Evolutionary conservation across 2,888 invertebrate genomes (phyloP).

Genomic region (Ryuthela nishihirai): DNA sequence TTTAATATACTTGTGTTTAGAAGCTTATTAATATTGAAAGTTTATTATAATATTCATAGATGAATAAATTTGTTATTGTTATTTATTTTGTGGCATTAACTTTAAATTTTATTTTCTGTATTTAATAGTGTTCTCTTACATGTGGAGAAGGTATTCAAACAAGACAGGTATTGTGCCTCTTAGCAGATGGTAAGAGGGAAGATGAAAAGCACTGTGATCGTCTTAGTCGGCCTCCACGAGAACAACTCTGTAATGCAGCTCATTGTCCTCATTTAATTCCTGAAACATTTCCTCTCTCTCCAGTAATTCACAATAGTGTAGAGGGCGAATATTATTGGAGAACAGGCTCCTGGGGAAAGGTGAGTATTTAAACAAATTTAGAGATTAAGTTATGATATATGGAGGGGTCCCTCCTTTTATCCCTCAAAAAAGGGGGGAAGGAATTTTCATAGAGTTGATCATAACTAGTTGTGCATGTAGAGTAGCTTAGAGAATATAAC

Average conservation of each 20-base stretch:
- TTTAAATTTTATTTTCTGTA: not conserved
- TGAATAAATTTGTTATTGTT: too few species aligned
- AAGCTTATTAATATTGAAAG: too few species aligned
- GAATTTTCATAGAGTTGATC: too few species aligned
- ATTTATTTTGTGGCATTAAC: too few species aligned
- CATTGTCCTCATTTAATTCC: slow-evolving; percentile 44
- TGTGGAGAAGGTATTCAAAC: slow-evolving; percentile 35
- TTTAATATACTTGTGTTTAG: too few species aligned
- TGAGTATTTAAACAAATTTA: too few species aligned
- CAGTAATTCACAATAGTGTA: slow-evolving; percentile 9
- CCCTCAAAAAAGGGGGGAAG: too few species aligned
- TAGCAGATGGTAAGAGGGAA: not conserved
- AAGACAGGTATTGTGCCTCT: slow-evolving; percentile 31
- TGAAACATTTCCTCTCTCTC: not conserved
- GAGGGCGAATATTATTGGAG: slow-evolving; percentile 47
- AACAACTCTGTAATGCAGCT: slow-evolving; percentile 44
- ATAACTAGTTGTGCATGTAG: not conserved
- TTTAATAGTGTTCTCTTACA: slow-evolving; percentile 19
- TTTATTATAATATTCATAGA: too few species aligned
- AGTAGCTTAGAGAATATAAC: not conserved
- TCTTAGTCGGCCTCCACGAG: slow-evolving; percentile 37
- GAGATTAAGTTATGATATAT: too few species aligned
- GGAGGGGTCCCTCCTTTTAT: too few species aligned
- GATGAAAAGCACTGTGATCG: slow-evolving; percentile 37
- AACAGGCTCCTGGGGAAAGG: slow-evolving; percentile 54